These are phyloP conservation scores for Pangasianodon hypophthalmus DNA, from an alignment of 2,113 vertebrate genomes.

Conservation along the genomic window DNA sequence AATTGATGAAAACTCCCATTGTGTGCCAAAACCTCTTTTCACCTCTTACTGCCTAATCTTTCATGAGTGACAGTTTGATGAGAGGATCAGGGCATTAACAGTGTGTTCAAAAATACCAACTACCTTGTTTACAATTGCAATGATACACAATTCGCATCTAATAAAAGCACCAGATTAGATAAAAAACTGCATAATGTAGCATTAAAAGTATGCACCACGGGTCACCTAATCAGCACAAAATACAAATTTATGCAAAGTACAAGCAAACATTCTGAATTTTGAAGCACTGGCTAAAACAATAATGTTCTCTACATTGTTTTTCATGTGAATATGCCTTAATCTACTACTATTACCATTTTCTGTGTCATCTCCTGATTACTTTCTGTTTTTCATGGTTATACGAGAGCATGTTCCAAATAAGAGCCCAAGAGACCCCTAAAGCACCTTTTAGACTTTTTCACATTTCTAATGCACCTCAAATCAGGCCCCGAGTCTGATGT, in stretches of 20 bases:
- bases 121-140: slow-evolving; percentile 33
- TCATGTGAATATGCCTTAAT: background rate
- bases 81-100: background rate
- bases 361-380: background rate
- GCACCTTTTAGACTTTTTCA: slow-evolving; percentile 38
- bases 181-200: slow-evolving; percentile 41
- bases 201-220: background rate
- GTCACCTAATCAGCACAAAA: background rate
- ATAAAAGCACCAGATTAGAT: slow-evolving; percentile 36
- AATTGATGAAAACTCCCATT: background rate
- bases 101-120: slow-evolving; percentile 16
- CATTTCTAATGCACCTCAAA: slow-evolving; percentile 26
- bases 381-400: background rate
- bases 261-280: background rate
- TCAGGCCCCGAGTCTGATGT: slow-evolving; percentile 9
- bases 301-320: background rate
- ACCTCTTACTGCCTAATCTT: background rate
- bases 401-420: slow-evolving; percentile 10
- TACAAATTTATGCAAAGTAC: background rate
- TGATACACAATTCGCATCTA: slow-evolving; percentile 47
- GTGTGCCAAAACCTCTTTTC: background rate
- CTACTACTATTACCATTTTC: background rate
- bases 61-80: background rate
- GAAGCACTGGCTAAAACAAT: background rate
- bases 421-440: slow-evolving; percentile 4